Evolutionary conservation across 2,888 invertebrate species (phyloP).

Genomic region (Erynnis tages): DNA sequence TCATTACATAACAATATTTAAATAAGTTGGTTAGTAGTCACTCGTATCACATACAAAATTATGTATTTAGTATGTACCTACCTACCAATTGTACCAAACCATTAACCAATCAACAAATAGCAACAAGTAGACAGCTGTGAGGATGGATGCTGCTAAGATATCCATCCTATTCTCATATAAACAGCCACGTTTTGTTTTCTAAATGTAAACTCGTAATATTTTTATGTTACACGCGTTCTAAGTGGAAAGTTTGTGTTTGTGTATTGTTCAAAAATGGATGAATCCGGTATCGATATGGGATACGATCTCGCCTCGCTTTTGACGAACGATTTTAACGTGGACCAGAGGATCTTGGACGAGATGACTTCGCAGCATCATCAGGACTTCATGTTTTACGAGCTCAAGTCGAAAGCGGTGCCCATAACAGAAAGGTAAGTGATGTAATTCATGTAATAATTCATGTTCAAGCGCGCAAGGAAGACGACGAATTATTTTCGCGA

Average conservation of each 20-base stretch:
- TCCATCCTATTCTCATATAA: conserved; percentile 49
- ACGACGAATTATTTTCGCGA: conserved; percentile 29
- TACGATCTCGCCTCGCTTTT: conserved; percentile 83
- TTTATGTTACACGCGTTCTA: conserved; percentile 43
- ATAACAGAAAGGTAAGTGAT: conserved; percentile 79
- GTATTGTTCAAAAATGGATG: conserved; percentile 78
- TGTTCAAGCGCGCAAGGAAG: conserved; percentile 6
- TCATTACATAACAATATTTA: conserved; percentile 33
- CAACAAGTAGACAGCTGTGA: conserved; percentile 78
- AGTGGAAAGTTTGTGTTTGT: conserved; percentile 66
- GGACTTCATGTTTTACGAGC: conserved; percentile 84
- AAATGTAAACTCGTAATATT: conserved; percentile 54
- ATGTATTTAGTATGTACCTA: conserved; percentile 44
- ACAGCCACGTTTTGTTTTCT: conserved; percentile 55
- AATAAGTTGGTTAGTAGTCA: conserved; percentile 51
- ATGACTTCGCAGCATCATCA: conserved; percentile 78
- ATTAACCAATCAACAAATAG: conserved; percentile 45
- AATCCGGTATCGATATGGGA: conserved; percentile 84
- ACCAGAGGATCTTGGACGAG: conserved; percentile 79
- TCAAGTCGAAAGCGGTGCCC: conserved; percentile 83
- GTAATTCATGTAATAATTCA: conserved; percentile 54
- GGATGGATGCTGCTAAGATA: conserved; percentile 69
- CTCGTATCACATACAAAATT: conserved; percentile 51
- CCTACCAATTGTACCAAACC: conserved; percentile 15
- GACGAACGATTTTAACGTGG: conserved; percentile 76